Percentiles rank a stretch among this genome's conserved stretches.
Evolutionary conservation across 2,797 vertebrate genomes (phyloP).

Genomic region (Chelonia mydas): DNA sequence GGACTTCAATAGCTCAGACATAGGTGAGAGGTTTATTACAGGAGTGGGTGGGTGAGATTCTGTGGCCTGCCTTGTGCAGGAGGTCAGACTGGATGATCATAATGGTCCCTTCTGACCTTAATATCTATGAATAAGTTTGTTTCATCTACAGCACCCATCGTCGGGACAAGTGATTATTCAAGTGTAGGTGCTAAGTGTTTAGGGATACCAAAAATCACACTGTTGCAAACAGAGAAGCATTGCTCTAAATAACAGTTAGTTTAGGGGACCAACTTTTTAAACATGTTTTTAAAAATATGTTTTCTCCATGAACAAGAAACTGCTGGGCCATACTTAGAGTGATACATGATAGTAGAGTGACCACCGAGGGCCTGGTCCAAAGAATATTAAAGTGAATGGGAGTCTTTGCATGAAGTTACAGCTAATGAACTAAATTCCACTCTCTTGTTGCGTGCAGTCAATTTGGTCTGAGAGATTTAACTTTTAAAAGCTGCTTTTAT

Average conservation of each 20-base stretch:
- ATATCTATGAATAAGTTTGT: neutral
- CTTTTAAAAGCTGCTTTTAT: neutral
- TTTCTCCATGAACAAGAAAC: accelerated
- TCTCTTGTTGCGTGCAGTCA: neutral
- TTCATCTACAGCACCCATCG: neutral
- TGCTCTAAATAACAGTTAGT: conserved; percentile 30
- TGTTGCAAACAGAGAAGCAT: neutral
- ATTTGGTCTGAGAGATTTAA: neutral
- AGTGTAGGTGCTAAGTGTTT: conserved; percentile 53
- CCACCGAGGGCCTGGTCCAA: neutral
- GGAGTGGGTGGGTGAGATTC: too few relatives aligned
- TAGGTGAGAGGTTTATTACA: too few relatives aligned
- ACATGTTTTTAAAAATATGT: neutral
- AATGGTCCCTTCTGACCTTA: too few relatives aligned
- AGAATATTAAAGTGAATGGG: accelerated
- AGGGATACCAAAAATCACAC: conserved; percentile 30
- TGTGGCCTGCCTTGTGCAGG: too few relatives aligned
- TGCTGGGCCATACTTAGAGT: neutral
- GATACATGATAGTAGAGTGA: neutral
- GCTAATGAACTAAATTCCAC: neutral
- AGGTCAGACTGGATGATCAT: too few relatives aligned
- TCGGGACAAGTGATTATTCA: neutral
- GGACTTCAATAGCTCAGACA: too few relatives aligned
- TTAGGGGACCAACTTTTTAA: conserved; percentile 6
- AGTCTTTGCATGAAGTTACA: neutral